Percentiles rank a stretch among this genome's conserved stretches.
phyloP scores from a whole-genome alignment of 2,888 invertebrate species.

The Biston stratarius region DNA sequence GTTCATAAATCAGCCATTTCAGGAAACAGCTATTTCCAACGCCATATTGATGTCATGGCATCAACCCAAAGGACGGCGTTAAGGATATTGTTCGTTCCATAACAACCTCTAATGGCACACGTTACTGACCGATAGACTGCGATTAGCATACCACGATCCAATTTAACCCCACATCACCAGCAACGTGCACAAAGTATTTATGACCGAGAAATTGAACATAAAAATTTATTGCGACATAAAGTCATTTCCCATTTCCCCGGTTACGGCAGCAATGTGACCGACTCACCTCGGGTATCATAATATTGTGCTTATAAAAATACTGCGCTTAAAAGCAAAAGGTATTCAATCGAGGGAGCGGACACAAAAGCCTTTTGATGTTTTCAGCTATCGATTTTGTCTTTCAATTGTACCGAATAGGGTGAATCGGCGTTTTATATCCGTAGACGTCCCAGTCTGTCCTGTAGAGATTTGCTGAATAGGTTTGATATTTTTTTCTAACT shows the following conservation, averaged over 20 bases:
- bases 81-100: slow-evolving; percentile 54
- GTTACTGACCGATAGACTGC: slow-evolving; percentile 61
- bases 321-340: slow-evolving; percentile 17
- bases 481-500: not conserved
- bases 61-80: slow-evolving; percentile 47
- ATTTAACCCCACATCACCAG: slow-evolving; percentile 45
- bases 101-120: slow-evolving; percentile 65
- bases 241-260: slow-evolving; percentile 49
- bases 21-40: slow-evolving; percentile 49
- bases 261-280: slow-evolving; percentile 28
- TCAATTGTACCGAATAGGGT: slow-evolving; percentile 34
- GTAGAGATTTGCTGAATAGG: slow-evolving; percentile 18
- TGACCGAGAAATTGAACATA: slow-evolving; percentile 59
- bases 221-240: slow-evolving; percentile 61
- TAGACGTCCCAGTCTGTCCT: slow-evolving; percentile 10
- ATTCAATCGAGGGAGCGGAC: slow-evolving; percentile 26
- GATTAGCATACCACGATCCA: slow-evolving; percentile 67
- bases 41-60: slow-evolving; percentile 51
- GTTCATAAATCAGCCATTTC: slow-evolving; percentile 35
- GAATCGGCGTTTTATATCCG: slow-evolving; percentile 35
- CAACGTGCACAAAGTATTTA: slow-evolving; percentile 56
- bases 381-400: slow-evolving; percentile 40
- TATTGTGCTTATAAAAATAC: slow-evolving; percentile 34
- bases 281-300: slow-evolving; percentile 28
- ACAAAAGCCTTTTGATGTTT: slow-evolving; percentile 38